Base-by-base conservation (phyloP, 1,140 invertebrate genomes). In the Anastatus disparis region DNA sequence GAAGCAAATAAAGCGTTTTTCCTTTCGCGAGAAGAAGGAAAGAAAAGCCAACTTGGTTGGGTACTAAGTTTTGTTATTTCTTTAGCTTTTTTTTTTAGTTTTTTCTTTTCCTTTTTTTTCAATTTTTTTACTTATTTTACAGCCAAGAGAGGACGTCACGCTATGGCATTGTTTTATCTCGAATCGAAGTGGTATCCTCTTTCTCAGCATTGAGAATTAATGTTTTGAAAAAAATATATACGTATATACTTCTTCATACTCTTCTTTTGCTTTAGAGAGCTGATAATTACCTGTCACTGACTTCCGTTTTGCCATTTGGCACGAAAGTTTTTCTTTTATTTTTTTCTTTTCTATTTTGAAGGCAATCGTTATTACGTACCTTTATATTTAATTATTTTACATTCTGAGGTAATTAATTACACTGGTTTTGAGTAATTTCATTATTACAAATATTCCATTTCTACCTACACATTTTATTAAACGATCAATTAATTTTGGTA, bases 1-100 rank as follows among this genome's bases (percentile, higher is more conserved):
- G 42, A 38, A 61, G 69, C 69, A 73, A 72, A 53, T 61, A 67
- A n/a, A 74, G 46, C 61, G 71, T 74, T 72, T 73, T 69, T 42
- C 46, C 22, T 10, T 26, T 22, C 46, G 2, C 22, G 20, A 10
- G 2, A 17, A 9, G 20, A 17, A 3, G 22, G 20, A 20, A n/a
- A 53, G 26, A 53, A 53, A n/a, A 40, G 0, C 20, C 31, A 42
- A 1, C 2, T 2, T 22, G 3, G 7, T 17, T 4, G 8, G 6
- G 1, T 29, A 53, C 31, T 27, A 13, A 24, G 50, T 29, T 3
- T 2, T 29, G 50, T 53, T n/a, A n/a, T n/a, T 50, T 22, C 10
- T 10, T 17, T 9, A 15, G 22, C 29, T 26, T 64, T 20, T 40
- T 6, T 40, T 44, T 17, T 17, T 53, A 6, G 26, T 15, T 42